Percentiles rank a stretch among this genome's conserved stretches.
phyloP scores from a whole-genome alignment of 2,888 invertebrate genomes.

The Embidobia sp. region DNA sequence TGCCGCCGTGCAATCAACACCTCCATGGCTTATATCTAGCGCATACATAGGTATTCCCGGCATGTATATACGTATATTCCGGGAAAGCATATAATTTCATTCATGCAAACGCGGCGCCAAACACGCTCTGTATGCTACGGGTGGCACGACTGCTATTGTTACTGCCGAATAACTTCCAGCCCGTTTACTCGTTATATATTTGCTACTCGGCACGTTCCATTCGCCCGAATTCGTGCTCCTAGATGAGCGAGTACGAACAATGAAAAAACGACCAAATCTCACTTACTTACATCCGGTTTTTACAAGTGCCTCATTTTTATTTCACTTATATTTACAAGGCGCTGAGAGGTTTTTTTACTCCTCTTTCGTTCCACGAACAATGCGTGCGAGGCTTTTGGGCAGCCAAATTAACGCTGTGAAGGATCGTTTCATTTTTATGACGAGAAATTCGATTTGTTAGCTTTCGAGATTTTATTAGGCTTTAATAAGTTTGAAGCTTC shows the following conservation, averaged over 20 bases:
- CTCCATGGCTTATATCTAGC: conserved; percentile 65
- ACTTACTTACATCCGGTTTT: conserved; percentile 65
- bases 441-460: too few species aligned
- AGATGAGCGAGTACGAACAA: conserved; percentile 63
- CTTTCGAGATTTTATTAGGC: too few species aligned
- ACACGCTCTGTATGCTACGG: conserved; percentile 68
- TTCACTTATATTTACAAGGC: conserved; percentile 42
- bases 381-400: too few species aligned
- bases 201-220: conserved; percentile 69
- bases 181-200: conserved; percentile 71
- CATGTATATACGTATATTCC: conserved; percentile 75
- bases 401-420: too few species aligned
- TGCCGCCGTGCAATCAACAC: conserved; percentile 80
- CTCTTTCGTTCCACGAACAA: too few species aligned
- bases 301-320: conserved; percentile 55
- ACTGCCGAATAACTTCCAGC: conserved; percentile 75
- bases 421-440: too few species aligned
- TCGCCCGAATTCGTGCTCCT: conserved; percentile 66
- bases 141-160: conserved; percentile 69
- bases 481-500: too few species aligned
- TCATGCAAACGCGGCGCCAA: conserved; percentile 79
- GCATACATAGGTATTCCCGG: conserved; percentile 60
- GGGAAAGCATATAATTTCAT: conserved; percentile 80
- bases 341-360: too few species aligned
- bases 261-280: conserved; percentile 64